phyloP scores from a whole-genome alignment of 2,888 invertebrate genomes.

The Apodemia hepburni region DNA sequence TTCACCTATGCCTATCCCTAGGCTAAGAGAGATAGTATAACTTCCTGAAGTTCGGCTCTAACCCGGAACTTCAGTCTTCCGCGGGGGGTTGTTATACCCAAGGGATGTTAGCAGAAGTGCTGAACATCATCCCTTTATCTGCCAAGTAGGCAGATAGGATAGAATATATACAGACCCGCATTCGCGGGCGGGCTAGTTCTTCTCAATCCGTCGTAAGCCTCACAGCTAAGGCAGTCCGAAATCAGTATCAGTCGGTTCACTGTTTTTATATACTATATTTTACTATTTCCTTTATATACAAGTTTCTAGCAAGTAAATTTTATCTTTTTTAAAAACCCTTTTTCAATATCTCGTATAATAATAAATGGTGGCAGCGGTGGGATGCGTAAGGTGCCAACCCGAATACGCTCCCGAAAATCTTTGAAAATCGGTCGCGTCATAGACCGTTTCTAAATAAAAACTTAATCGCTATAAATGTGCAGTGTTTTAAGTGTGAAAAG shows the following conservation, averaged over 20 bases:
- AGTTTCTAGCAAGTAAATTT: no score
- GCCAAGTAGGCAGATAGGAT: not conserved
- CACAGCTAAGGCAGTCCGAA: no score
- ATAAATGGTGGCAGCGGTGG: no score
- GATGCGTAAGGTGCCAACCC: no score
- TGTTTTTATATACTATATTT: no score
- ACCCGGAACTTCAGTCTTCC: slow-evolving; percentile 8
- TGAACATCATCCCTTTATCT: not conserved
- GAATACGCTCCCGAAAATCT: not conserved
- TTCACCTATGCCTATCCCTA: not conserved
- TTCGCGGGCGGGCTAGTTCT: no score
- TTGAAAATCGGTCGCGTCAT: not conserved
- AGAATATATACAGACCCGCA: no score
- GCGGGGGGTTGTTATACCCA: slow-evolving; percentile 9
- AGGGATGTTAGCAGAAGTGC: not conserved
- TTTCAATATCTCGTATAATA: no score
- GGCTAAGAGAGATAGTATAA: not conserved
- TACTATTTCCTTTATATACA: no score
- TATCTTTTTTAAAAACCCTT: no score
- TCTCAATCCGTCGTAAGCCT: no score
- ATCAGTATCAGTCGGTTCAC: no score
- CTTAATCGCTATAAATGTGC: not conserved
- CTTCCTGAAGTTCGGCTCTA: not conserved
- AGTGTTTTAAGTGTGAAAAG: not conserved
- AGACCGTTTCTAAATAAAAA: not conserved